A percentile compares a stretch with the other conserved stretches of the same genome.
These are phyloP conservation scores for Apolygus lucorum DNA, from an alignment of 1,140 invertebrate species.

Conservation along the genomic window DNA sequence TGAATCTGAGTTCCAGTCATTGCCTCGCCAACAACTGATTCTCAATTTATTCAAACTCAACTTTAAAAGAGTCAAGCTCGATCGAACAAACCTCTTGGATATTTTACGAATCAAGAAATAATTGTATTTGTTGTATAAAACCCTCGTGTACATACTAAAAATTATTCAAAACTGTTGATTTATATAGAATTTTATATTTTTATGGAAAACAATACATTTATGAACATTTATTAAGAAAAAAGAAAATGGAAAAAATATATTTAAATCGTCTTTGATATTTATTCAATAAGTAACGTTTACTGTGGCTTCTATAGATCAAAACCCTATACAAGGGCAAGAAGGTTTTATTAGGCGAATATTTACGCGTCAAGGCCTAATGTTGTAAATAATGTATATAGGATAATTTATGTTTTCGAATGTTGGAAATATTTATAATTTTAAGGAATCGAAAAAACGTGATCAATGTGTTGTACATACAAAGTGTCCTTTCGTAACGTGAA, in stretches of 20 bases:
- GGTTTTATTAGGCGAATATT: conserved; percentile 18
- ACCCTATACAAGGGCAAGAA: not conserved
- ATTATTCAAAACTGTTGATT: conserved; percentile 20
- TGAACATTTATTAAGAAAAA: not conserved
- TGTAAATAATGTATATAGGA: conserved; percentile 6
- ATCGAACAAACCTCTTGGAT: no score
- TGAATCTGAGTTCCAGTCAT: no score
- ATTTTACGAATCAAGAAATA: no score
- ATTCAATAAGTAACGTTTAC: not conserved
- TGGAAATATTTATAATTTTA: no score
- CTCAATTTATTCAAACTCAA: no score
- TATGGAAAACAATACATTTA: conserved; percentile 6
- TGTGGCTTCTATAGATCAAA: conserved; percentile 21
- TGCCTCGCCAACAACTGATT: no score
- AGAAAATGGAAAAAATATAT: no score
- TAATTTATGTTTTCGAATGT: not conserved
- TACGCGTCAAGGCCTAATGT: conserved; percentile 23
- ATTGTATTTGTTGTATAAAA: no score
- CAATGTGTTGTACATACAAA: not conserved
- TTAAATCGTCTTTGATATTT: not conserved
- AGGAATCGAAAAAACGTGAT: not conserved
- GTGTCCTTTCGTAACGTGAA: conserved; percentile 5
- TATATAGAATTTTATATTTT: conserved; percentile 26
- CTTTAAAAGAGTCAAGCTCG: no score
- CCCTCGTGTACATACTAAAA: not conserved